phyloP scores from a whole-genome alignment of 2,797 vertebrate species.

The Danio albolineatus region DNA sequence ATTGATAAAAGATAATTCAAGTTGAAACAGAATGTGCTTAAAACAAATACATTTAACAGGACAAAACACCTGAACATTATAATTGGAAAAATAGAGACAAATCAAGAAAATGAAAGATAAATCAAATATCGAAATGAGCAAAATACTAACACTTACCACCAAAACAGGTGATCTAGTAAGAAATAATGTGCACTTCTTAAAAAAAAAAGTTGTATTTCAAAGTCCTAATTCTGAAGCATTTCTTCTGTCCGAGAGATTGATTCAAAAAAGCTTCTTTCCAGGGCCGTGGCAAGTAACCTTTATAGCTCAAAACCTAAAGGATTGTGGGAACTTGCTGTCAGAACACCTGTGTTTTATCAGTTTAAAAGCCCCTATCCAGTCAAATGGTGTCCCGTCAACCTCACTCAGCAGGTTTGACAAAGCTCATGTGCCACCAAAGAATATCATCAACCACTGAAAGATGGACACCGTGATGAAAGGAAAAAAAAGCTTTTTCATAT shows the following conservation, averaged over 20 bases:
- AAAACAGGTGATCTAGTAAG: background rate
- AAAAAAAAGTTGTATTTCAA: background rate
- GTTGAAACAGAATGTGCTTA: too few relatives aligned
- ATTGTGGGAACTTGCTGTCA: conserved; percentile 5
- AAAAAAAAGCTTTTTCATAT: background rate
- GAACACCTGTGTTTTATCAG: conserved; percentile 39
- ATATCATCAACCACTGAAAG: conserved; percentile 3
- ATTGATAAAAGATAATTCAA: too few relatives aligned
- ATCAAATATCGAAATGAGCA: background rate
- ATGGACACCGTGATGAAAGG: background rate
- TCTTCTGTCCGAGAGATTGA: background rate
- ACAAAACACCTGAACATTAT: too few relatives aligned
- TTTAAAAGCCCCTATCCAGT: conserved; percentile 22
- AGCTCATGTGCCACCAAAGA: conserved; percentile 12
- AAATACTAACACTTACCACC: conserved; percentile 28
- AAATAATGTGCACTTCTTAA: background rate
- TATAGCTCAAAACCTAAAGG: conserved; percentile 16
- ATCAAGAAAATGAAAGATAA: background rate
- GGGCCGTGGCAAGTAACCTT: background rate
- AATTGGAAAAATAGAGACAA: background rate
- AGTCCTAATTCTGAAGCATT: background rate
- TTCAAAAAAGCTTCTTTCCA: background rate
- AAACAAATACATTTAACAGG: too few relatives aligned
- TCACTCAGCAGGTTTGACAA: conserved; percentile 43
- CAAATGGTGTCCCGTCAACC: conserved; percentile 15